These are phyloP conservation scores for Heterodera carotae DNA, from an alignment of 1,140 invertebrate genomes.

Conservation along the genomic window DNA sequence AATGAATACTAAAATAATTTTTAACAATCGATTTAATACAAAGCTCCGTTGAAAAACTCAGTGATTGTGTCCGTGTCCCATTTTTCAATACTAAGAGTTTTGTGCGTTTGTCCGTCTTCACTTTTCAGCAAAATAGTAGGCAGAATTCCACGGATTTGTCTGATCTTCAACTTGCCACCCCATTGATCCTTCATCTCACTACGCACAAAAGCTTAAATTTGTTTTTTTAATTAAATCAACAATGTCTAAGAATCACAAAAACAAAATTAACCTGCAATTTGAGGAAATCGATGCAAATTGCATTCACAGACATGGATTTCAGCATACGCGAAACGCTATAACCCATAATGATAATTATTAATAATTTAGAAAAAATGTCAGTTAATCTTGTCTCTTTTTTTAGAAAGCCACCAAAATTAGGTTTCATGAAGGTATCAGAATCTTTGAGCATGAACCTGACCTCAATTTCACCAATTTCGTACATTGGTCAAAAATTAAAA, in stretches of 20 bases:
- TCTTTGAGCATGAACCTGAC: too few relatives aligned
- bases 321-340: constrained; percentile 61
- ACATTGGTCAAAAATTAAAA: too few relatives aligned
- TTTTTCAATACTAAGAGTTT: constrained; percentile 60
- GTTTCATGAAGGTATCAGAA: too few relatives aligned
- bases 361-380: too few relatives aligned
- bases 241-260: neutral
- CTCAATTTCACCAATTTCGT: too few relatives aligned
- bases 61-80: constrained; percentile 33
- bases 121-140: constrained; percentile 60
- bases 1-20: too few relatives aligned
- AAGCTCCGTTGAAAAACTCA: constrained; percentile 4
- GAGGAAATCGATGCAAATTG: constrained; percentile 62
- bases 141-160: constrained; percentile 58
- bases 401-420: too few relatives aligned
- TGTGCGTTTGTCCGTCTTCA: constrained; percentile 47
- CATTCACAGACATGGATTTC: constrained; percentile 62
- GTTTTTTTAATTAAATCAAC: constrained; percentile 12
- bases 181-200: constrained; percentile 60
- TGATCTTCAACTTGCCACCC: constrained; percentile 56
- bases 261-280: constrained; percentile 52
- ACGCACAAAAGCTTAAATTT: constrained; percentile 59
- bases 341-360: neutral
- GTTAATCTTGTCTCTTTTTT: too few relatives aligned
- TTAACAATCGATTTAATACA: neutral